Conservation (phyloP, 2,888 invertebrate genomes). For the Folsomia manolachei region DNA sequence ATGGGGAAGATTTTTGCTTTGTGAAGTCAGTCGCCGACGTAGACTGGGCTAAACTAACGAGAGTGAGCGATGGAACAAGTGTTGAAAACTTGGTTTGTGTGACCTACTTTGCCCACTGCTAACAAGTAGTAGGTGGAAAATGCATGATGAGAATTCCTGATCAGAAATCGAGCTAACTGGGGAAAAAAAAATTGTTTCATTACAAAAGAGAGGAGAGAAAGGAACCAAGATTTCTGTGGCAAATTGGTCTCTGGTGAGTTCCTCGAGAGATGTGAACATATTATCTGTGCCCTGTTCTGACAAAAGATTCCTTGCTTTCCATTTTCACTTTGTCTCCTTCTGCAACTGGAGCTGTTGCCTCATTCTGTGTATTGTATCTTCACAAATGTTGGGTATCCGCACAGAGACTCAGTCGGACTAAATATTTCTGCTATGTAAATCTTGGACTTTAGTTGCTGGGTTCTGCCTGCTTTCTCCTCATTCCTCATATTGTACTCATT, state of each 20-base stretch:
- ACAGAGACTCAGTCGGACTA: background rate
- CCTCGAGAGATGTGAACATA: constrained; percentile 31
- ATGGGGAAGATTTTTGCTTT: constrained; percentile 8
- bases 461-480: background rate
- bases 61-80: constrained; percentile 27
- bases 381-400: no score
- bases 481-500: no score
- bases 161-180: constrained; percentile 46
- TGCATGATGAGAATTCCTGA: constrained; percentile 44
- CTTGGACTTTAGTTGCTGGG: background rate
- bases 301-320: constrained; percentile 5
- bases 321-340: constrained; percentile 3
- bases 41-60: constrained; percentile 24
- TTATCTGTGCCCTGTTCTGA: constrained; percentile 7
- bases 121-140: constrained; percentile 30
- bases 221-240: constrained; percentile 28
- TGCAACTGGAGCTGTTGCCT: background rate
- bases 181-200: constrained; percentile 49
- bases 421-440: background rate
- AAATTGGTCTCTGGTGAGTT: constrained; percentile 48
- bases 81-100: constrained; percentile 4
- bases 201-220: constrained; percentile 35
- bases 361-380: background rate
- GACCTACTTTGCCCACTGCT: background rate
- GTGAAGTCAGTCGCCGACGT: background rate